Conservation (phyloP, 2,888 invertebrate genomes). For the Drosophila helvetica region DNA sequence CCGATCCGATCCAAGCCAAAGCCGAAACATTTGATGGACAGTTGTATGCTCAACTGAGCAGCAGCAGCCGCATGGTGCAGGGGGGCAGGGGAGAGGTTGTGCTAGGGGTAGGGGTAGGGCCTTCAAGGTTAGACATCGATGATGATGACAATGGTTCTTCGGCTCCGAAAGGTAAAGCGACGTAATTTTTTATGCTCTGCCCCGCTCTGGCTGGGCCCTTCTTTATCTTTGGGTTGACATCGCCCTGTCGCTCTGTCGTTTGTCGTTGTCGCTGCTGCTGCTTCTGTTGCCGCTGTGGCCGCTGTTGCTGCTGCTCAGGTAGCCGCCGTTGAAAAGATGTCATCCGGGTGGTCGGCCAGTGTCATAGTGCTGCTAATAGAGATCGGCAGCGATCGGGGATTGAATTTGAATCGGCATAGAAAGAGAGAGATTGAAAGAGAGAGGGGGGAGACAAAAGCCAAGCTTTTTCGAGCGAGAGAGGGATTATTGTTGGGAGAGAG, state of each 20-base stretch:
- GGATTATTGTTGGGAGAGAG: not conserved
- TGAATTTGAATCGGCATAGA: slow-evolving; percentile 23
- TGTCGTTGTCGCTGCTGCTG: slow-evolving; percentile 27
- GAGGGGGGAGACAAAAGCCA: slow-evolving; percentile 20
- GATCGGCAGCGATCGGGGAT: slow-evolving; percentile 51
- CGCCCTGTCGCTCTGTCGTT: slow-evolving; percentile 45
- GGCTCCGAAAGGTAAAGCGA: slow-evolving; percentile 21
- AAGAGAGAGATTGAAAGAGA: not conserved
- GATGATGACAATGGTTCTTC: slow-evolving; percentile 40
- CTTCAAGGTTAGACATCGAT: slow-evolving; percentile 38
- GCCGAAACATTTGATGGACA: slow-evolving; percentile 65
- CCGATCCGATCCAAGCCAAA: slow-evolving; percentile 29
- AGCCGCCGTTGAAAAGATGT: slow-evolving; percentile 54
- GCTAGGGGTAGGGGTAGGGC: slow-evolving; percentile 4
- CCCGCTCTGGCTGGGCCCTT: slow-evolving; percentile 50
- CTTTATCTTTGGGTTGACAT: slow-evolving; percentile 69
- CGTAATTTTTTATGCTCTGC: slow-evolving; percentile 51
- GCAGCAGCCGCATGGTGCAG: slow-evolving; percentile 13
- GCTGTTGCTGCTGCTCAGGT: slow-evolving; percentile 46
- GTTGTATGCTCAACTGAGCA: slow-evolving; percentile 56
- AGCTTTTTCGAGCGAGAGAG: not conserved
- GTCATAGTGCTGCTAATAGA: slow-evolving; percentile 65
- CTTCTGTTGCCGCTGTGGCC: slow-evolving; percentile 21
- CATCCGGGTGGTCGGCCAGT: slow-evolving; percentile 66
- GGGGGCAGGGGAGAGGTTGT: slow-evolving; percentile 9